These are phyloP conservation scores for Lasiurus cinereus DNA, from an alignment of 2,113 vertebrate species.

Conservation along the genomic window DNA sequence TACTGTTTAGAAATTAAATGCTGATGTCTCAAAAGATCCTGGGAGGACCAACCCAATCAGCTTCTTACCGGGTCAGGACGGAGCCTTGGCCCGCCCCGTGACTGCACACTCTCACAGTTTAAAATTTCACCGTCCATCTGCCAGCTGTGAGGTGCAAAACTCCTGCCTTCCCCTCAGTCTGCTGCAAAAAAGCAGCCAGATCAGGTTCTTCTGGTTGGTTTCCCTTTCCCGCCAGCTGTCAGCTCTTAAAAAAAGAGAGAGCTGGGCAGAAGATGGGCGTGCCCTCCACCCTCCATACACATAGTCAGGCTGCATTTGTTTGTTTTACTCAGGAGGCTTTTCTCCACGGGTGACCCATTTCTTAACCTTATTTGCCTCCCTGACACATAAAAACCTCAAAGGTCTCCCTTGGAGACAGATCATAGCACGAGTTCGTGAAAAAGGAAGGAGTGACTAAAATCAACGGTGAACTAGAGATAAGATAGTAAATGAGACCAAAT, in stretches of 20 bases:
- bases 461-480: neutral
- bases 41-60: neutral
- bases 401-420: neutral
- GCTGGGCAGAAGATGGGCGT: neutral
- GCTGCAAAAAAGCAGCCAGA: neutral
- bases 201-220: slow-evolving; percentile 54
- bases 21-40: neutral
- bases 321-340: neutral
- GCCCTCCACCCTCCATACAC: neutral
- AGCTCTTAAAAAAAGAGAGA: neutral
- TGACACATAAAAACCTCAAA: neutral
- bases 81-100: neutral
- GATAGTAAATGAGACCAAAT: neutral
- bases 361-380: neutral
- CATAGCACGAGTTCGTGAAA: neutral
- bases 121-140: neutral
- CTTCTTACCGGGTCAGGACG: neutral
- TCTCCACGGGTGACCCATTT: neutral
- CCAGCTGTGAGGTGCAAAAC: neutral
- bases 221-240: slow-evolving; percentile 47
- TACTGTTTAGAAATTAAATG: slow-evolving; percentile 1
- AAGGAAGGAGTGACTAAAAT: neutral
- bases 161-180: neutral
- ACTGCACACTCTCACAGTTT: neutral
- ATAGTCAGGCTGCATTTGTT: neutral